Evolutionary conservation across 2,888 invertebrate genomes (phyloP).

Genomic region (Lycia hirtaria): DNA sequence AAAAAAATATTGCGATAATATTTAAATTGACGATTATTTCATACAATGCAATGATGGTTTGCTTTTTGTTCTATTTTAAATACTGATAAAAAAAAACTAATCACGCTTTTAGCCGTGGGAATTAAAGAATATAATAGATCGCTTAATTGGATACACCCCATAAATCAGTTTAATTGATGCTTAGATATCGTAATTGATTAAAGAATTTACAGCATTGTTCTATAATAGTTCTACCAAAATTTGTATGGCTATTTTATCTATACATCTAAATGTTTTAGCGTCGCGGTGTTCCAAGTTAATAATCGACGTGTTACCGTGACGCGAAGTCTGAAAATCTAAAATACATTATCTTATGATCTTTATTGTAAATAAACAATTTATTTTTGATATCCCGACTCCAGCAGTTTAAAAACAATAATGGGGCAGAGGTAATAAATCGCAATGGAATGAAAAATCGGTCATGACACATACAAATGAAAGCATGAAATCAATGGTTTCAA

Average conservation of each 20-base stretch:
- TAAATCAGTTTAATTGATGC: neutral
- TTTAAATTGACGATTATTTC: too few species aligned
- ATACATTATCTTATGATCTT: neutral
- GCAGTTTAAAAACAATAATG: neutral
- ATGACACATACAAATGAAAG: constrained; percentile 9
- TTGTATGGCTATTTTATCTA: too few species aligned
- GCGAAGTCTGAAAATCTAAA: neutral
- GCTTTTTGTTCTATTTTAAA: too few species aligned
- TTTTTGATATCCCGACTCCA: neutral
- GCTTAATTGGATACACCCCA: neutral
- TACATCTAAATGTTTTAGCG: too few species aligned
- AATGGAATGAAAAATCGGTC: neutral
- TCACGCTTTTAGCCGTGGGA: neutral
- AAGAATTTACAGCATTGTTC: too few species aligned
- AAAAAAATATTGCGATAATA: too few species aligned
- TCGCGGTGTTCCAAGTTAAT: too few species aligned
- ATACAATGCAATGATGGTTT: too few species aligned
- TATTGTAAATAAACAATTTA: neutral
- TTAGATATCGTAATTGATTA: neutral
- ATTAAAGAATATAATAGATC: neutral
- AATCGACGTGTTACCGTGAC: too few species aligned
- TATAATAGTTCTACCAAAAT: too few species aligned
- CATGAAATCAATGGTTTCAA: constrained; percentile 6
- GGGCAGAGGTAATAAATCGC: neutral
- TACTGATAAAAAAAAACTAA: too few species aligned